Base-by-base conservation (phyloP, 2,797 vertebrate species). In the Oophaga sylvatica region DNA sequence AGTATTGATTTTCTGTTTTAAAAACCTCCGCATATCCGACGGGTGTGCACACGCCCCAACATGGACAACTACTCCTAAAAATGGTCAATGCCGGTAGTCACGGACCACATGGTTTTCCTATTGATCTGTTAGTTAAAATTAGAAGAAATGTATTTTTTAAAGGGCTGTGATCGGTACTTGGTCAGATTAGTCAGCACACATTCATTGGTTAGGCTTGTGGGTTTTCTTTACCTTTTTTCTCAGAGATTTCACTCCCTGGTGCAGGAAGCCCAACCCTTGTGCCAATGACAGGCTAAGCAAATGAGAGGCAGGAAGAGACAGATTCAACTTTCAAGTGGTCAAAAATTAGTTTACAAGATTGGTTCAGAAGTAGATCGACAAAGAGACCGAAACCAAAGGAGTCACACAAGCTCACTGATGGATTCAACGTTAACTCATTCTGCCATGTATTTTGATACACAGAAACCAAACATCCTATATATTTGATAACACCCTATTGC, bases 281-380 rank as follows among this genome's bases (percentile, higher is more conserved):
- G 41, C 71, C 71, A 84, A 70, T 76, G 83, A 62, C 59, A 84
- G 83, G 53, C 83, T 84, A 84, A 19, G 57, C 29, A 77, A 84
- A 84, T 63, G 17, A 84, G 22, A 84, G 16, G 73, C 19, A 73
- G 59, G 35, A 26, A 15, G 29, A 75, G 41, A 29, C 9, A 63
- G 83, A 59, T 76, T 63, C 29, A n/a, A 8, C 7, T 31, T 5
- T 13, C 10, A 11, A 53, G 48, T 53, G 48, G 6, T 53, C 48
- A 53, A 8, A 53, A 53, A 53, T 53, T 11, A 11, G 48, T 11
- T 53, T 53, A 53, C 48, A 53, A 53, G 48, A 53, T 53, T 48
- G 4, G 45, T 53, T 53, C 48, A 53, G 48, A 53, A 53, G 48
- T 11, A 9, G 11, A 53, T 53, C 6, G 48, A 53, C 1, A 53